phyloP scores from a whole-genome alignment of 53 echinoderm and acorn worm species.

The Paracentrotus lividus region DNA sequence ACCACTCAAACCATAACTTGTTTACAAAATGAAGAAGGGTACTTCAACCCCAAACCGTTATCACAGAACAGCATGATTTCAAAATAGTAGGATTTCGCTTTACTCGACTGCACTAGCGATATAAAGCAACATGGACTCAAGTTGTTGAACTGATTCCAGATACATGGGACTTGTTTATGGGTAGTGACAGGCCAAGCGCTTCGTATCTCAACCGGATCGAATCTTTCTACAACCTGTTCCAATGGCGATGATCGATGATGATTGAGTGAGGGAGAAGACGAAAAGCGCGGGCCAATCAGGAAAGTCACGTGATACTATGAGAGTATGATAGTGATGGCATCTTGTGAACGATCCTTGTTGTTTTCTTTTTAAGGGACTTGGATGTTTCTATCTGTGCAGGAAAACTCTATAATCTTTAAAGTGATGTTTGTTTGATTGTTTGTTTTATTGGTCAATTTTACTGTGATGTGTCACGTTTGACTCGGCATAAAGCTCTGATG shows the following conservation, averaged over 20 bases:
- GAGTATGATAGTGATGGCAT: background rate
- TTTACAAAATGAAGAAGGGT: background rate
- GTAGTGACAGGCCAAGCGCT: conserved; percentile 18
- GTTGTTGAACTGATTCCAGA: background rate
- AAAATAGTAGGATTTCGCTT: background rate
- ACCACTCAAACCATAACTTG: background rate
- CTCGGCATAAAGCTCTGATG: no score
- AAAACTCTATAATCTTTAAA: no score
- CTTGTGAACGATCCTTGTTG: background rate
- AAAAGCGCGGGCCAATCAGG: background rate
- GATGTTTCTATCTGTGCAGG: no score
- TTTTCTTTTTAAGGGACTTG: no score
- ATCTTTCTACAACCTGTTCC: conserved; percentile 34
- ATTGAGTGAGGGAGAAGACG: background rate
- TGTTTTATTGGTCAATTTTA: no score
- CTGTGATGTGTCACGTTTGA: no score
- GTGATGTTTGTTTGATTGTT: no score
- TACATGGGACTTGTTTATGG: conserved; percentile 23
- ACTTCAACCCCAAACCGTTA: background rate
- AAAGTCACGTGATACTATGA: conserved; percentile 1
- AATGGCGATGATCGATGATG: conserved; percentile 27
- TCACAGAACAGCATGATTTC: background rate
- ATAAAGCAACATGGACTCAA: background rate
- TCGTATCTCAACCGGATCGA: background rate
- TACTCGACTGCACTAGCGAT: background rate